Base-by-base conservation (phyloP, 1,140 invertebrate genomes). In the Cotesia typhae region DNA sequence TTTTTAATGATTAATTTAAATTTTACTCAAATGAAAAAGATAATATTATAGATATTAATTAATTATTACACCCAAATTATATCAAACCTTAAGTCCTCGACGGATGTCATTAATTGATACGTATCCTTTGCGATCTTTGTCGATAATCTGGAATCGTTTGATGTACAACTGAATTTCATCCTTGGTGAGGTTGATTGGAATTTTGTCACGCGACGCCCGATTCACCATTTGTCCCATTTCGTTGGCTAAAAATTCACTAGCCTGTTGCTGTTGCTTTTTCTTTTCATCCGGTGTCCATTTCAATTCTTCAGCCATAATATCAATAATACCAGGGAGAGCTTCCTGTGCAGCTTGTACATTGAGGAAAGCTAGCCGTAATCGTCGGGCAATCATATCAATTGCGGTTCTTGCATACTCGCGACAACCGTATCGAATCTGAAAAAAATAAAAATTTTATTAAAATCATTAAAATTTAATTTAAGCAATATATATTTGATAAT, bases 151-250 rank as follows among this genome's bases (percentile, higher is more conserved):
- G 91, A 99, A 99, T 65, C 96, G 90, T 81, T 97, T 96, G 74
- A 97, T 96, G 83, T 98, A 98, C 2, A 93, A 88, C 81, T 96
- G 93, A 76, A 98, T 96, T 86, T 99, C 98, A 65, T 98, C 94
- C 82, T 96, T 95, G 38, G 92, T 97, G 17, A 99, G 90, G 87
- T 98, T 98, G 77, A 98, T 94, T 0, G 95, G 94, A 73, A 97
- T 92, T 82, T 95, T 95, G 77, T 96, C 94, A 80, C 94, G 90
- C 28, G 94, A 94, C 37, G 93, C 92, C 53, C 94, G 90, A 84
- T 98, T 97, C 3, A 99, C 95, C 80, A 94, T 92, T 79, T 98
- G 93, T 66, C 98, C 98, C 98, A 99, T 99, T 89, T 99, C 97
- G 77, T 91, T 92, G 51, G 94, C 91, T 1, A 99, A 88, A 83